Evolutionary conservation across 2,113 vertebrate genomes (phyloP), one percentile per base, ranked within the genome.

Genomic region (Crotalus horridus): DNA sequence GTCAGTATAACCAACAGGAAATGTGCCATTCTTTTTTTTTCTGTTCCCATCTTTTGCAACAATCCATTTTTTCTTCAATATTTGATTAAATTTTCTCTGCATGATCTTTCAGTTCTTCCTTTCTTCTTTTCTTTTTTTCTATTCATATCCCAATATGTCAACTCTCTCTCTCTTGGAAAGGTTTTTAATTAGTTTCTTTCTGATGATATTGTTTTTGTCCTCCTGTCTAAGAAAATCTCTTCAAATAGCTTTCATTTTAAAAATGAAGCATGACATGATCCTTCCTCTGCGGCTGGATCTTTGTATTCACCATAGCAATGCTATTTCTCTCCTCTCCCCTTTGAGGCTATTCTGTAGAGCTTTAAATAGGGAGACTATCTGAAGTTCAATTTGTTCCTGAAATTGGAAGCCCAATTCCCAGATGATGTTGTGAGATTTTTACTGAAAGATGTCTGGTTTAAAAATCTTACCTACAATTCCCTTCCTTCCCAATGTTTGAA

Each of bases 311-410:
- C 29, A 46, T 88, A 91, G 88, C 21, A 53, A 89, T 61, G 54
- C 53, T 89, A 85, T 81, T 85, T 59, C 54, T 48, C 39, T 58
- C 53, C 51, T 59, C 33, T 92, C 39, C 56, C 56, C 56, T 90
- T 53, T 33, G 74, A 86, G 56, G 74, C 87, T 17, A 21, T 53
- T 86, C 46, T 53, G n/a, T 87, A 51, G 26, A 85, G 43, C n/a
- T 33, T 56, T 90, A 85, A 89, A 89, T 53, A 93, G 46, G 43
- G 48, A 93, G 90, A 64, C 51, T 92, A 89, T 85, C 64, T 89
- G 53, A 92, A 89, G 29, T 90, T 93, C 92, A 93, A 90, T 87
- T 93, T 90, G 88, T 58, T 93, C 24, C 81, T 93, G 92, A 90
- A 61, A 90, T 86, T 93, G 88, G 74, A 93, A 90, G 88, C 74